phyloP scores from a whole-genome alignment of 2,113 vertebrate genomes.

The Hystrix cristata region DNA sequence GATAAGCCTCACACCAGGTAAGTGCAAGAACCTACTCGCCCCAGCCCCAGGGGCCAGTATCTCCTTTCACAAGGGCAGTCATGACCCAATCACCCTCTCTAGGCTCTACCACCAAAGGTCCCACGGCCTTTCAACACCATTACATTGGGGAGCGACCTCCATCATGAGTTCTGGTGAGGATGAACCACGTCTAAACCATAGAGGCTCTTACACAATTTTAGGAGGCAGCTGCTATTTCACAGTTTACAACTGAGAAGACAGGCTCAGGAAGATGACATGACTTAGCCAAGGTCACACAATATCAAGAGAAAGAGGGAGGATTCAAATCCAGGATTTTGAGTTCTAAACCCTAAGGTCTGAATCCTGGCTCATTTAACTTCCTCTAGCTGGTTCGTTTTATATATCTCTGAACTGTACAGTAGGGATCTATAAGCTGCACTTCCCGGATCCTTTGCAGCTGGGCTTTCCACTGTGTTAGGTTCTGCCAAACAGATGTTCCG shows the following conservation, averaged over 20 bases:
- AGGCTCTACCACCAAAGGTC: neutral
- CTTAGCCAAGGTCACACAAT: neutral
- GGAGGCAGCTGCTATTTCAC: neutral
- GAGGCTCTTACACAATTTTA: neutral
- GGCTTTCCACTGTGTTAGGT: neutral
- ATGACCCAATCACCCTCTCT: neutral
- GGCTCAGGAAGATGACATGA: neutral
- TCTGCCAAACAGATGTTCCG: neutral
- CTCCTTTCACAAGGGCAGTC: neutral
- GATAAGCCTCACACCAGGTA: no score
- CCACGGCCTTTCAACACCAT: neutral
- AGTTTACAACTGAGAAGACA: neutral
- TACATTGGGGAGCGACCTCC: neutral
- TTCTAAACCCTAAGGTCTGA: neutral
- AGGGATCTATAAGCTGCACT: neutral
- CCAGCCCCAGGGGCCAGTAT: neutral
- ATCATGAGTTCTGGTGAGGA: neutral
- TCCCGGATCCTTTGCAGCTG: neutral
- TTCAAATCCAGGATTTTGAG: neutral
- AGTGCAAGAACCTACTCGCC: neutral
- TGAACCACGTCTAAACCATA: neutral
- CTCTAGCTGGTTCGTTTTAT: neutral
- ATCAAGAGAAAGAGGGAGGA: neutral
- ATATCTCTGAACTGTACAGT: neutral
- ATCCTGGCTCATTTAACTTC: neutral